These are phyloP conservation scores for Baccha elongata DNA, from an alignment of 2,888 invertebrate species.

Conservation along the genomic window DNA sequence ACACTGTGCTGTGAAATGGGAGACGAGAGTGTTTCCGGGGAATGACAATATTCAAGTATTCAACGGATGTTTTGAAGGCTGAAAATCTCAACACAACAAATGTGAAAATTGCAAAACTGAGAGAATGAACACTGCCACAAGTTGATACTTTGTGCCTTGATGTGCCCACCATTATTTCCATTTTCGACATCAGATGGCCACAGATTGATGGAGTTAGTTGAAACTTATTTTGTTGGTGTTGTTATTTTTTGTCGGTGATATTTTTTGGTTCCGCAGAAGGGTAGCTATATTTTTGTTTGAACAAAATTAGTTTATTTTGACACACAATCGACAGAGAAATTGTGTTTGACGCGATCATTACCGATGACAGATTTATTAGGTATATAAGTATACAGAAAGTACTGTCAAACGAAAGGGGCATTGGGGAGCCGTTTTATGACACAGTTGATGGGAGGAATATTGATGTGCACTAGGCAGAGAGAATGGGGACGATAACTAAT, in stretches of 20 bases:
- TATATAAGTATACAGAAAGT: neutral
- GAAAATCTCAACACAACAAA: slow-evolving; percentile 70
- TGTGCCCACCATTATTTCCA: neutral
- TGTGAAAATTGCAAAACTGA: slow-evolving; percentile 65
- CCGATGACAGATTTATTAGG: slow-evolving; percentile 59
- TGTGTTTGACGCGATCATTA: slow-evolving; percentile 52
- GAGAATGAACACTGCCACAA: slow-evolving; percentile 52
- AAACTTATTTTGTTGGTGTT: slow-evolving; percentile 17
- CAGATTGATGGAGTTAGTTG: slow-evolving; percentile 56
- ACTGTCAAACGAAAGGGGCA: slow-evolving; percentile 35
- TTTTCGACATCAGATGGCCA: slow-evolving; percentile 29
- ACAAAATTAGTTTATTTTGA: slow-evolving; percentile 45
- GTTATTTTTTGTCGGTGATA: slow-evolving; percentile 1
- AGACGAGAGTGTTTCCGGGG: slow-evolving; percentile 39
- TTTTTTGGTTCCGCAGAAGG: neutral
- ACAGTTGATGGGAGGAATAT: slow-evolving; percentile 9
- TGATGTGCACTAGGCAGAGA: slow-evolving; percentile 10
- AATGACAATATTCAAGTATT: slow-evolving; percentile 37
- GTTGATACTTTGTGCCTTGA: slow-evolving; percentile 11
- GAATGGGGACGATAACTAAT: slow-evolving; percentile 44
- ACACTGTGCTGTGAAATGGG: slow-evolving; percentile 21
- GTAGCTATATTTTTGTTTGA: slow-evolving; percentile 45
- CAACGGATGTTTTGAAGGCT: slow-evolving; percentile 50
- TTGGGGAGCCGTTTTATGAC: slow-evolving; percentile 27
- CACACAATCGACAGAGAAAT: slow-evolving; percentile 45